Conservation (phyloP, 2,113 vertebrate species). For the Rutilus rutilus region DNA sequence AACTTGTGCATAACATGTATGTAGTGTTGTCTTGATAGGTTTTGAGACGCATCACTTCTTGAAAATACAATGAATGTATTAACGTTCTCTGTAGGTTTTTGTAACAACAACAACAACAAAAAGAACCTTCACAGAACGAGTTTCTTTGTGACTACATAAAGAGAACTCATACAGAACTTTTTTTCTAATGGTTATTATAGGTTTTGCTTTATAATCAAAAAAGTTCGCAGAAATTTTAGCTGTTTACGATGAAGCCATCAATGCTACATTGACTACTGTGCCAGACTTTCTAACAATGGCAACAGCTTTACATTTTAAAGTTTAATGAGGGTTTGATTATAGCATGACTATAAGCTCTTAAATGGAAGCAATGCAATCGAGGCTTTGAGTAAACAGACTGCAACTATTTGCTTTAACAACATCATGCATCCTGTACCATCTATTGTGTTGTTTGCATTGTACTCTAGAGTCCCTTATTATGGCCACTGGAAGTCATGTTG, state of each 20-base stretch:
- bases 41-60: neutral
- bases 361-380: neutral
- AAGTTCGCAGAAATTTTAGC: neutral
- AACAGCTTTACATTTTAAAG: neutral
- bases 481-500: constrained; percentile 88
- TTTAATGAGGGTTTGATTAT: neutral
- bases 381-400: neutral
- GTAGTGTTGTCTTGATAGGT: neutral
- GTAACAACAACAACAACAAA: no score
- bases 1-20: neutral
- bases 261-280: neutral
- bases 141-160: no score
- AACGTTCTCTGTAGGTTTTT: no score
- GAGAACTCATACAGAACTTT: neutral
- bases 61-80: no score
- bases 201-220: neutral
- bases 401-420: neutral
- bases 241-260: neutral
- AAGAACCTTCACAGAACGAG: no score
- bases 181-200: neutral
- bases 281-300: neutral
- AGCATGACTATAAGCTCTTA: neutral
- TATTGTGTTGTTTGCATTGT: constrained; percentile 46
- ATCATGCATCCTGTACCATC: neutral
- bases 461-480: constrained; percentile 82